Conservation (phyloP, 2,888 invertebrate species). For the Chouioia cunea region DNA sequence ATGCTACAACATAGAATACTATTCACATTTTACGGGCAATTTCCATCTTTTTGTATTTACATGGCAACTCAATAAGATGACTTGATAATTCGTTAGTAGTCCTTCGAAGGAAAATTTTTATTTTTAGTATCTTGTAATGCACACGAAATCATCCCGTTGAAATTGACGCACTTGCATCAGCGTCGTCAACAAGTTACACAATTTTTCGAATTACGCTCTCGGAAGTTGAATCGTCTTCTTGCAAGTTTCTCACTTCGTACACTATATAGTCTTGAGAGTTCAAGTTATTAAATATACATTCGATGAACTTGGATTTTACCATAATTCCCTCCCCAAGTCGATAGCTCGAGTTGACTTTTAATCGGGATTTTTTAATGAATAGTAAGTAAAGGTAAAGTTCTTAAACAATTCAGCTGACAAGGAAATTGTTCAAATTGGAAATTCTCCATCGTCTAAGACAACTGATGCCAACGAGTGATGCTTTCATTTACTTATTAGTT, state of each 20-base stretch:
- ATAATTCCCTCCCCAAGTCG: conserved; percentile 16
- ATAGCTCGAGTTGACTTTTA: conserved; percentile 24
- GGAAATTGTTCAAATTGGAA: no score
- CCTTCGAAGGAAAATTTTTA: conserved; percentile 30
- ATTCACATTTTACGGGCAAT: conserved; percentile 27
- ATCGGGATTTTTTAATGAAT: conserved; percentile 26
- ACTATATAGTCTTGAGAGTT: conserved; percentile 3
- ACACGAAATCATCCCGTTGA: conserved; percentile 21
- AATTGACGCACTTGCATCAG: conserved; percentile 22
- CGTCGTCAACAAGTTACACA: neutral
- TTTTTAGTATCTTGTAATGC: conserved; percentile 24
- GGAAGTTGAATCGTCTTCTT: conserved; percentile 1
- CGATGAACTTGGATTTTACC: neutral
- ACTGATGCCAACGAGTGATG: no score
- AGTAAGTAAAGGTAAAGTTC: no score
- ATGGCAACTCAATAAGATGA: conserved; percentile 36
- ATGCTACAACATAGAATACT: no score
- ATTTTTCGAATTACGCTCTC: conserved; percentile 34
- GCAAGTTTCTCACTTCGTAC: conserved; percentile 6
- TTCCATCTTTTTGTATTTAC: conserved; percentile 15
- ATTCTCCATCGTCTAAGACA: no score
- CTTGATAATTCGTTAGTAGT: conserved; percentile 36
- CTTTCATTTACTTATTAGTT: no score
- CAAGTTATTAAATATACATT: conserved; percentile 29
- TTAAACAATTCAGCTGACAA: no score